Evolutionary conservation across 1,140 invertebrate species (phyloP), one percentile per base, ranked within the genome.

Genomic region (Trypoxylus dichotomus): DNA sequence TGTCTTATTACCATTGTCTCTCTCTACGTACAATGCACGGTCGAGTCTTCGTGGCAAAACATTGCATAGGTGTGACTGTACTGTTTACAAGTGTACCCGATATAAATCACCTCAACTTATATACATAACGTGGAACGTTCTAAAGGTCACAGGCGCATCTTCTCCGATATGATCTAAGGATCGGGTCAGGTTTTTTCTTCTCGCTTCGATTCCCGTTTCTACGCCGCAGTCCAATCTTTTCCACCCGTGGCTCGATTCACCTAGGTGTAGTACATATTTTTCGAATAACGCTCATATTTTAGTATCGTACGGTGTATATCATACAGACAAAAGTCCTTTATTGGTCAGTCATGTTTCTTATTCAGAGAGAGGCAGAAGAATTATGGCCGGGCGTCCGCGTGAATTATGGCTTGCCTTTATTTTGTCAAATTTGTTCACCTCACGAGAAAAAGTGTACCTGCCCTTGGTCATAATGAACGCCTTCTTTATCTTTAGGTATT

Each of bases 331-430:
- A 73, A 73, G 71, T 73, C 71, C 37, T 77, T 77, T 77, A 60
- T 77, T 77, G 76, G 76, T 77, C 76, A 58, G 76, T 60, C 76
- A 77, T 77, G 76, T 77, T 77, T 37, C 42, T 58, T 75, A 60
- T 73, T 43, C 68, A 71, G 58, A 41, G 32, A 25, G 60, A 71
- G 63, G 60, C 60, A 60, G 24, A 60, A 77, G 76, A 77, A 41
- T 77, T 63, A 77, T 77, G 76, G 54, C 37, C 54, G 63, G 29
- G 76, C 63, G 24, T 63, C 76, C 47, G 68, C 41, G 24, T 77
- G 76, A 77, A 77, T 77, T 71, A 77, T 77, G 58, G 32, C 54
- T 37, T 77, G 76, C 76, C 63, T 77, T 77, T 77, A 77, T 77
- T 77, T 77, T 77, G 58, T 77, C 76, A 73, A 73, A 73, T 73